Evolutionary conservation across 2,888 invertebrate genomes (phyloP).

Genomic region (Automeris io): DNA sequence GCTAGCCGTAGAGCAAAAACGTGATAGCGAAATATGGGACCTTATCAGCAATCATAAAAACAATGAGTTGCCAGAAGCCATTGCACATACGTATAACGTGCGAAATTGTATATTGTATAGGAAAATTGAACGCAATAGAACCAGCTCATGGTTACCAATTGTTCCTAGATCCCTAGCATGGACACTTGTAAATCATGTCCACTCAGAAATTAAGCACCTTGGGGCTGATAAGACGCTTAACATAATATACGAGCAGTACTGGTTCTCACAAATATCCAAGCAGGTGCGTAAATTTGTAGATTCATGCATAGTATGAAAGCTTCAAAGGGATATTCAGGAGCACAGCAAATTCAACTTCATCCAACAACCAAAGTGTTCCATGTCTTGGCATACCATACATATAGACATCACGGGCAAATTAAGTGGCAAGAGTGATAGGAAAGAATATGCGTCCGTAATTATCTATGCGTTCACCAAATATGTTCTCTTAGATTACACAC

Average conservation of each 20-base stretch:
- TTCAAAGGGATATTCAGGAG: conserved; percentile 20
- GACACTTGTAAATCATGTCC: conserved; percentile 22
- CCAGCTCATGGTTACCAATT: conserved; percentile 18
- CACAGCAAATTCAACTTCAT: conserved; percentile 15
- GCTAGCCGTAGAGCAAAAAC: conserved; percentile 24
- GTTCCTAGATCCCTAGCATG: conserved; percentile 19
- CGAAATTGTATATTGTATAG: conserved; percentile 18
- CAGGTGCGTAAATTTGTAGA: conserved; percentile 18
- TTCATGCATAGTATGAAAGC: too few species aligned
- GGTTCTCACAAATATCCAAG: conserved; percentile 23
- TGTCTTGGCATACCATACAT: conserved; percentile 25
- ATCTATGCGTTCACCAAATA: conserved; percentile 26
- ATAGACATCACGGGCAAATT: conserved; percentile 24
- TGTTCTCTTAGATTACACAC: conserved; percentile 17
- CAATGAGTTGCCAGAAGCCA: conserved; percentile 4
- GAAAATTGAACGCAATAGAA: conserved; percentile 19
- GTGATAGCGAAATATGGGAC: conserved; percentile 18
- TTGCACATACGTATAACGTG: conserved; percentile 21
- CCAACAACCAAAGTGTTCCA: conserved; percentile 16
- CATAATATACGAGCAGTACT: conserved; percentile 21
- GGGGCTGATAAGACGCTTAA: conserved; percentile 23
- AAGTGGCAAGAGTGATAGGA: conserved; percentile 23
- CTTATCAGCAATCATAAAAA: conserved; percentile 12
- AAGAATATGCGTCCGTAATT: conserved; percentile 22
- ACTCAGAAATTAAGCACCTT: conserved; percentile 19